Conservation (phyloP, 1,140 invertebrate species). For the Heliconius himera region DNA sequence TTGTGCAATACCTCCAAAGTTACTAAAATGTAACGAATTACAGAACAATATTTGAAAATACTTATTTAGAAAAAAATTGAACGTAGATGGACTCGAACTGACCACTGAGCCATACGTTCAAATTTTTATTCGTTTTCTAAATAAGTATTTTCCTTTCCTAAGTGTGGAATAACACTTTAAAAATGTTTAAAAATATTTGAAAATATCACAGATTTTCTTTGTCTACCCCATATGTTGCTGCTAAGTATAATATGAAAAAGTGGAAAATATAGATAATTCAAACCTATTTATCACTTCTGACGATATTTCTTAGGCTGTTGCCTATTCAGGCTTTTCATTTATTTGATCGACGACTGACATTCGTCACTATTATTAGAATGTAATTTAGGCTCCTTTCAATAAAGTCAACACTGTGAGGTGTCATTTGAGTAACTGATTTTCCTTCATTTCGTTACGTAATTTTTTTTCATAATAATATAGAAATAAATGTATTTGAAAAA, state of each 20-base stretch:
- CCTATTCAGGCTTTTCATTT: slow-evolving; percentile 6
- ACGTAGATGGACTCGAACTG: too few relatives aligned
- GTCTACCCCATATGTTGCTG: not conserved
- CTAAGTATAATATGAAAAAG: not conserved
- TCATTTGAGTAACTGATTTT: slow-evolving; percentile 14
- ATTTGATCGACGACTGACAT: slow-evolving; percentile 25
- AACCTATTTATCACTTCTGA: not conserved
- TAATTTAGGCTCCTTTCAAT: slow-evolving; percentile 18
- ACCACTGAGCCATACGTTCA: too few relatives aligned
- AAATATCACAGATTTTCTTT: not conserved
- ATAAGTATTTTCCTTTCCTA: too few relatives aligned
- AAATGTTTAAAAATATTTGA: too few relatives aligned
- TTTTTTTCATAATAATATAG: not conserved
- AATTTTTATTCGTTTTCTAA: too few relatives aligned
- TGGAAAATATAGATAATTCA: not conserved
- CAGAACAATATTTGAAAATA: too few relatives aligned
- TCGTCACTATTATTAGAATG: slow-evolving; percentile 23
- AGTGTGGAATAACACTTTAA: too few relatives aligned
- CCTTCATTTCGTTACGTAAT: not conserved
- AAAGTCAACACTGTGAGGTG: slow-evolving; percentile 19
- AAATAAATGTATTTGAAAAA: too few relatives aligned
- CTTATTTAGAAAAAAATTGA: too few relatives aligned
- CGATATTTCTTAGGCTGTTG: not conserved
- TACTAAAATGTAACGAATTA: too few relatives aligned
- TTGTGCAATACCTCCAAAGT: too few relatives aligned